A percentile compares a stretch with the other conserved stretches of the same genome.
phyloP scores from a whole-genome alignment of 1,140 invertebrate species.

The Drosophila ananassae region DNA sequence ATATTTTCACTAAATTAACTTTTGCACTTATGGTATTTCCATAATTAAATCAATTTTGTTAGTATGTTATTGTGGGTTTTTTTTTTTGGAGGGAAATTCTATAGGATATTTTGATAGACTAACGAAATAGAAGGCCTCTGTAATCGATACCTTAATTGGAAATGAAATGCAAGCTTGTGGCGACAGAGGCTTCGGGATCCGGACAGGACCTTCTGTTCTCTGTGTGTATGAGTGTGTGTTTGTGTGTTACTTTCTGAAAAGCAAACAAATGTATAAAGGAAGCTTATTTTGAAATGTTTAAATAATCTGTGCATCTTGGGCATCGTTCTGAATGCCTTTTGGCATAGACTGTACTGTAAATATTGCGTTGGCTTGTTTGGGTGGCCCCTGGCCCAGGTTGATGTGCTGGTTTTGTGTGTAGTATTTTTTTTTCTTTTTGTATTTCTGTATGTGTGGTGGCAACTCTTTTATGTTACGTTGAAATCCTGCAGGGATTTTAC shows the following conservation, averaged over 20 bases:
- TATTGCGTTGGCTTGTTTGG: background rate
- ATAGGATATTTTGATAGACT: background rate
- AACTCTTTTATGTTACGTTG: constrained; percentile 45
- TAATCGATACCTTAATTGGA: no score
- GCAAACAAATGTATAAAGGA: background rate
- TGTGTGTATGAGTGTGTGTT: no score
- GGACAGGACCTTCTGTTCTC: no score
- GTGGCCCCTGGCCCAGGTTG: no score
- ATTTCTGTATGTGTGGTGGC: constrained; percentile 25
- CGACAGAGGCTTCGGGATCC: no score
- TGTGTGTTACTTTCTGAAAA: no score
- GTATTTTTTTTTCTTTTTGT: background rate
- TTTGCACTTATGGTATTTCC: background rate
- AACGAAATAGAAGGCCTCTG: no score
- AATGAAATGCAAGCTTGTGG: no score
- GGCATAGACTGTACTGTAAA: constrained; percentile 21
- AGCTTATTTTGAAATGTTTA: constrained; percentile 1
- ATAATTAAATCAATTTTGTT: background rate
- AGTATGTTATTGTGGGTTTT: no score
- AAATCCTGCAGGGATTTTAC: constrained; percentile 38
- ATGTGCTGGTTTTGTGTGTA: background rate
- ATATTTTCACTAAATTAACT: constrained; percentile 5
- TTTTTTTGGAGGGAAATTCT: background rate
- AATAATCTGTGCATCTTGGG: constrained; percentile 2
- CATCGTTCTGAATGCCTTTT: constrained; percentile 8